A percentile compares a stretch with the other conserved stretches of the same genome.
Evolutionary conservation across 2,888 invertebrate genomes (phyloP).

Genomic region (Arrhopalites spinosus): DNA sequence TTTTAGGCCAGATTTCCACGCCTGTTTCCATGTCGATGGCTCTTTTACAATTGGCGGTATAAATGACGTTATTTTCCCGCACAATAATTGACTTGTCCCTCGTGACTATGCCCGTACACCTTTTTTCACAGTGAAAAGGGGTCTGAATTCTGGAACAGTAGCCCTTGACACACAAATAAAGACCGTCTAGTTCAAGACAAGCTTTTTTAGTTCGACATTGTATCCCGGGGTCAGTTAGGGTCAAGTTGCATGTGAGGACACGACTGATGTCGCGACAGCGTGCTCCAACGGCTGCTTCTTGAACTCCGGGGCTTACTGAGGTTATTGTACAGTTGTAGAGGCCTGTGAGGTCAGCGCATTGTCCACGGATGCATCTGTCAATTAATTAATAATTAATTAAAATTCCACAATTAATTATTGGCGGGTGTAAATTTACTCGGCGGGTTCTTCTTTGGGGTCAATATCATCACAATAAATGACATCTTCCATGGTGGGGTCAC

Average conservation of each 20-base stretch:
- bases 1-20: conserved; percentile 52
- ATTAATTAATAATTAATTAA: neutral
- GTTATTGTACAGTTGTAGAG: conserved; percentile 76
- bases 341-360: conserved; percentile 84
- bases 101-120: conserved; percentile 87
- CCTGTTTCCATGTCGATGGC: conserved; percentile 63
- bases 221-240: conserved; percentile 74
- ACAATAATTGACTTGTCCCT: conserved; percentile 82
- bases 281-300: conserved; percentile 46
- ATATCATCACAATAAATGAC: conserved; percentile 76
- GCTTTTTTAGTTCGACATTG: conserved; percentile 54
- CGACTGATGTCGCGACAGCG: conserved; percentile 57
- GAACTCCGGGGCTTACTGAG: conserved; percentile 37
- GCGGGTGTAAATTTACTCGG: conserved; percentile 70
- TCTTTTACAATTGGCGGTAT: conserved; percentile 80
- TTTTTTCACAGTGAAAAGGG: conserved; percentile 85
- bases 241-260: conserved; percentile 72
- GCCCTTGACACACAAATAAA: conserved; percentile 80
- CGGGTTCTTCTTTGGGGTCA: conserved; percentile 50
- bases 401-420: conserved; percentile 66
- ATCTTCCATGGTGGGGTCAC: conserved; percentile 83
- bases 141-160: conserved; percentile 66
- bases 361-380: conserved; percentile 77
- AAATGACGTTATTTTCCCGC: conserved; percentile 87
- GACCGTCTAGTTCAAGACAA: conserved; percentile 74